These are phyloP conservation scores for Drosophila falleni DNA, from an alignment of 2,888 invertebrate genomes.

Conservation along the genomic window DNA sequence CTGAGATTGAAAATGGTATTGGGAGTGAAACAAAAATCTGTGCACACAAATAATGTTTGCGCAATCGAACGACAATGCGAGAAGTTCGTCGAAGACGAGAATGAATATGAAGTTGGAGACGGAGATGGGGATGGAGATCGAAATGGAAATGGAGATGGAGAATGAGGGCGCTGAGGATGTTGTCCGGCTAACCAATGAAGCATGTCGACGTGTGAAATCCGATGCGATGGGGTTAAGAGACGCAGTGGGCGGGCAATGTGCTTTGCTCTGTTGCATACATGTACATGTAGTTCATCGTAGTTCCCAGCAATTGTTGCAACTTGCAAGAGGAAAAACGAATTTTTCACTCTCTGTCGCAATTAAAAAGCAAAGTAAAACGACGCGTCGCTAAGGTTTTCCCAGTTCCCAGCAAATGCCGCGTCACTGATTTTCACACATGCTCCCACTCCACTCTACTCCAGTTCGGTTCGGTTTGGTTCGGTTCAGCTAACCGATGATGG, in stretches of 20 bases:
- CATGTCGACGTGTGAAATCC: slow-evolving; percentile 75
- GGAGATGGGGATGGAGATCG: slow-evolving; percentile 4
- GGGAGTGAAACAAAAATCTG: slow-evolving; percentile 50
- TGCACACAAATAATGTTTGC: slow-evolving; percentile 71
- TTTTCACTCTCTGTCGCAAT: slow-evolving; percentile 68
- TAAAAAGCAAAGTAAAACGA: slow-evolving; percentile 57
- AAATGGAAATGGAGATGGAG: not conserved
- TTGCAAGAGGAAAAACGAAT: slow-evolving; percentile 50
- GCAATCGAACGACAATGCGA: slow-evolving; percentile 74
- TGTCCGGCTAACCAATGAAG: slow-evolving; percentile 67
- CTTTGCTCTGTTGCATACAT: slow-evolving; percentile 21
- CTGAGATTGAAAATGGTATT: not conserved
- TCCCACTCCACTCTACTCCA: not conserved
- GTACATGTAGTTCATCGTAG: not conserved
- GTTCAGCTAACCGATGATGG: slow-evolving; percentile 20
- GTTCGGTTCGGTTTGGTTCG: not conserved
- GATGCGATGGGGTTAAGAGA: slow-evolving; percentile 25
- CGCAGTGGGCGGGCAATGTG: not conserved
- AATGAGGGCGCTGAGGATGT: slow-evolving; percentile 17
- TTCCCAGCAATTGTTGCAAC: slow-evolving; percentile 71
- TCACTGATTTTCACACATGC: slow-evolving; percentile 75
- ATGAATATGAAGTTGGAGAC: slow-evolving; percentile 1
- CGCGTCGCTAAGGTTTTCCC: slow-evolving; percentile 60
- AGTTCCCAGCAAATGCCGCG: slow-evolving; percentile 76
- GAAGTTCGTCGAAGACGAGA: slow-evolving; percentile 22